Conservation (phyloP, 2,888 invertebrate species). For the Andrena flavipes region DNA sequence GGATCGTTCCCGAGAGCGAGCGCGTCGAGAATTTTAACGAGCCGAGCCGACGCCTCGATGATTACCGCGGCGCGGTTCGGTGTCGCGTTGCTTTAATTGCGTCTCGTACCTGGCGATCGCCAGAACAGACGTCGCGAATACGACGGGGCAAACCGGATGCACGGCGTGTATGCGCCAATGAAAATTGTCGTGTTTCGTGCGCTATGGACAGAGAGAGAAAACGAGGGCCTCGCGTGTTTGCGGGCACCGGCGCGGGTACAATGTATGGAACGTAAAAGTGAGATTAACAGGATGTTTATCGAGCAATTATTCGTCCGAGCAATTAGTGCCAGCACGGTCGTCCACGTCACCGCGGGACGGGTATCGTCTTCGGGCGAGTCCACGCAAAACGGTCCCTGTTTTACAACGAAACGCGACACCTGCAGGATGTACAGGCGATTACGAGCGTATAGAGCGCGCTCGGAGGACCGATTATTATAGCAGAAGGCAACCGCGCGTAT, state of each 20-base stretch:
- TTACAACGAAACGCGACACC: conserved; percentile 57
- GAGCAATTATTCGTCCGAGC: conserved; percentile 80
- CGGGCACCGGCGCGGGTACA: conserved; percentile 52
- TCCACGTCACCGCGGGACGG: conserved; percentile 50
- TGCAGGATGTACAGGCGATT: conserved; percentile 57
- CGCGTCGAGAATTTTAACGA: neutral
- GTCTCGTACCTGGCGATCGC: conserved; percentile 16
- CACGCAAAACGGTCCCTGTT: conserved; percentile 40
- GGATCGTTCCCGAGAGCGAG: neutral
- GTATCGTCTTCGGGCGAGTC: conserved; percentile 56
- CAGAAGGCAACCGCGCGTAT: conserved; percentile 22
- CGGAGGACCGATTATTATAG: conserved; percentile 15
- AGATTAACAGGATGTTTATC: conserved; percentile 84
- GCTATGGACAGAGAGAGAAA: conserved; percentile 39
- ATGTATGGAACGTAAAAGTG: conserved; percentile 73
- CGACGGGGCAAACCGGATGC: conserved; percentile 51
- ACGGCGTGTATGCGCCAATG: conserved; percentile 39
- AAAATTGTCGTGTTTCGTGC: conserved; percentile 63
- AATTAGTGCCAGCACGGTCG: conserved; percentile 76
- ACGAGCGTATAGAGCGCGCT: neutral
- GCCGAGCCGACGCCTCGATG: neutral
- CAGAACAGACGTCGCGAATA: conserved; percentile 25
- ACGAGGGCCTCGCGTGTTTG: conserved; percentile 67
- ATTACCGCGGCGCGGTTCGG: neutral
- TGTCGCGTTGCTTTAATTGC: conserved; percentile 50